Evolutionary conservation across 1,140 invertebrate genomes (phyloP), one percentile per base, ranked within the genome.

Genomic region (Drosophila micromelanica): DNA sequence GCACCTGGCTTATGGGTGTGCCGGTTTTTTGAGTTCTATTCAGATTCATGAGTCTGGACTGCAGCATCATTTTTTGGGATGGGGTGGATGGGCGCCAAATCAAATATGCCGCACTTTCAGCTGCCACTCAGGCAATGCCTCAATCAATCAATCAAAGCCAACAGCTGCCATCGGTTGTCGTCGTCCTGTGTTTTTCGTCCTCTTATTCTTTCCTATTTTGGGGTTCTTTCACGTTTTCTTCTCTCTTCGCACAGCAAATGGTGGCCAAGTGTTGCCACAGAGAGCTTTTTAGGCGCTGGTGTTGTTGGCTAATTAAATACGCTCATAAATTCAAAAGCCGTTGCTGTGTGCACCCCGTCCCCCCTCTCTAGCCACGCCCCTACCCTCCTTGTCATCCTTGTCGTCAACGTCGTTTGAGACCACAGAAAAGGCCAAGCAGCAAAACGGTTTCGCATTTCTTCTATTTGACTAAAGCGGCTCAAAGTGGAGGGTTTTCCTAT

Each of bases 241-340:
- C 20, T 42, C 45, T 43, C 13, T 40, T 65, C 37, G 20, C 46
- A 49, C 69, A 57, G 67, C 60, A 63, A 70, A 71, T 57, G 2
- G 20, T 61, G 51, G 57, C 56, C 51, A 71, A 71, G 60, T 73
- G 70, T 65, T 56, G 72, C 72, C 56, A 45, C 56, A 45, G 56
- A 40, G 45, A 7, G 46, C 20, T 38, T 45, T 45, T 45, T 55
- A 55, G 38, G 11, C 48, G 54, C 57, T 32, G 40, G 35, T 37
- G 37, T 52, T 59, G 55, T 67, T 65, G 81, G 70, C 74, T 86
- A 86, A 86, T 86, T 86, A 87, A 87, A 86, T 81, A 78, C 70
- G 78, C 82, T 86, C 78, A 86, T 86, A 85, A 85, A 85, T 86
- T 78, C 81, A 85, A 85, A 86, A 86, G 78, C 74, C 69, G 38